These are phyloP conservation scores for Calameuta idolon DNA, from an alignment of 2,888 invertebrate genomes.

Conservation along the genomic window DNA sequence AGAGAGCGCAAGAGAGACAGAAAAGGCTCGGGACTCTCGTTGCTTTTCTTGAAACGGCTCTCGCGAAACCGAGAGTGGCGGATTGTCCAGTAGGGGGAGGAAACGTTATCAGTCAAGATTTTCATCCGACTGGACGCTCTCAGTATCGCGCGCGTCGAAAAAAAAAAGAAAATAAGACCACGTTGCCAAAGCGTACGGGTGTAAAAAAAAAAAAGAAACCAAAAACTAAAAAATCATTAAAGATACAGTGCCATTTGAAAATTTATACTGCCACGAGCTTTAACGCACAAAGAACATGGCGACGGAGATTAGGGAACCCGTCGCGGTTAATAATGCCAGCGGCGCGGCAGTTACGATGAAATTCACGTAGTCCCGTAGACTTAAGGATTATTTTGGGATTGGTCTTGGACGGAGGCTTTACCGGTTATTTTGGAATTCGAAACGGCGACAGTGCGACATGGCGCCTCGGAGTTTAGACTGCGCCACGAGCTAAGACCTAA, in stretches of 20 bases:
- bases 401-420: slow-evolving; percentile 31
- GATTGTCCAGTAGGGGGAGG: neutral
- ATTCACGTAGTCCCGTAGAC: slow-evolving; percentile 13
- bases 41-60: neutral
- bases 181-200: neutral
- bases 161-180: neutral
- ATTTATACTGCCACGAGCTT: neutral
- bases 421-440: slow-evolving; percentile 39
- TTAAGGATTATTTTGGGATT: slow-evolving; percentile 43
- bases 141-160: neutral
- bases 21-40: neutral
- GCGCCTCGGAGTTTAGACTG: slow-evolving; percentile 26
- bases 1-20: neutral
- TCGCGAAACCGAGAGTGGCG: slow-evolving; percentile 4
- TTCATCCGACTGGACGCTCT: neutral
- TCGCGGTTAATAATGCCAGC: slow-evolving; percentile 6
- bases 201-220: neutral
- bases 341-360: slow-evolving; percentile 11
- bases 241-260: neutral
- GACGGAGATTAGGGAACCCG: neutral
- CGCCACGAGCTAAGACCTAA: slow-evolving; percentile 27
- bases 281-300: neutral
- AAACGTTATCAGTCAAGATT: neutral
- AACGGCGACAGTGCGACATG: slow-evolving; percentile 16
- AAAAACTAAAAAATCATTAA: neutral